phyloP scores from a whole-genome alignment of 1,140 invertebrate genomes.

The Nymphalis io region DNA sequence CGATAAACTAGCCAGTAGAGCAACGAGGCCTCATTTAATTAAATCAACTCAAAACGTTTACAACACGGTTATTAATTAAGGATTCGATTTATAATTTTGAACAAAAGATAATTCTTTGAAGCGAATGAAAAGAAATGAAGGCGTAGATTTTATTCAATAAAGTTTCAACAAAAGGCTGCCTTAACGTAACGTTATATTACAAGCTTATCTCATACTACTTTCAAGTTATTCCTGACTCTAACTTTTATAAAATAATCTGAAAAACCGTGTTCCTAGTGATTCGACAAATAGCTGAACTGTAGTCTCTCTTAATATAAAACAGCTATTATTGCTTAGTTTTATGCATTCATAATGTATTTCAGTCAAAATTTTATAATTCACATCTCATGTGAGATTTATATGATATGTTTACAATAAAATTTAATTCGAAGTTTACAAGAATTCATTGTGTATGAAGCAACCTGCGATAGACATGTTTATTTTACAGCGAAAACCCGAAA shows the following conservation, averaged over 20 bases:
- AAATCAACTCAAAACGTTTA: neutral
- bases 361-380: too few relatives aligned
- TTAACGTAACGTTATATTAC: constrained; percentile 1
- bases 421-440: too few relatives aligned
- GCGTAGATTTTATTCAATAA: constrained; percentile 7
- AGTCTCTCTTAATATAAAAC: neutral
- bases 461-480: too few relatives aligned
- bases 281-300: neutral
- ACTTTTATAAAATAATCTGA: neutral
- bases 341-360: too few relatives aligned
- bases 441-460: too few relatives aligned
- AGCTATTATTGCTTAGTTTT: neutral
- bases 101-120: neutral
- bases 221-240: neutral
- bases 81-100: constrained; percentile 3
- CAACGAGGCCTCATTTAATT: too few relatives aligned
- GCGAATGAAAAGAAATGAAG: neutral
- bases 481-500: too few relatives aligned
- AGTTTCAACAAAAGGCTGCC: constrained; percentile 1
- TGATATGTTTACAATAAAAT: too few relatives aligned
- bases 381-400: too few relatives aligned
- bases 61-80: neutral
- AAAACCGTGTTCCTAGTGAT: neutral
- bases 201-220: neutral
- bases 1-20: too few relatives aligned